phyloP scores from a whole-genome alignment of 2,113 vertebrate species.

The Chaetops frenatus region DNA sequence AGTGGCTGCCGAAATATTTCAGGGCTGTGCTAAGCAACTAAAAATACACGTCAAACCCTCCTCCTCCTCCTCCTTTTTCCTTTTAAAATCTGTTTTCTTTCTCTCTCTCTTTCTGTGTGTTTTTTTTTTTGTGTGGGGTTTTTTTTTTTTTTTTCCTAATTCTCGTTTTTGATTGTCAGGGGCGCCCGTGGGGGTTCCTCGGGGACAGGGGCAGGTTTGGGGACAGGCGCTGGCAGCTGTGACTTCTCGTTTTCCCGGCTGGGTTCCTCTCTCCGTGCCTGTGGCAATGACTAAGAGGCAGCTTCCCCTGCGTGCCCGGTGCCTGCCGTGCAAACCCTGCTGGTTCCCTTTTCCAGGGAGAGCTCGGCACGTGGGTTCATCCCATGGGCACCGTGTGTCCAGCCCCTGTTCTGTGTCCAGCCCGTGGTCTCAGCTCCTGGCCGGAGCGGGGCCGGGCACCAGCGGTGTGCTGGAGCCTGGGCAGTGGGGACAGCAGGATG shows the following conservation, averaged over 20 bases:
- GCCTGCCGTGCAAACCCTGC: background rate
- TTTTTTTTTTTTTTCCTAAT: too few relatives aligned
- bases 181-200: background rate
- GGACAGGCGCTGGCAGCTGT: background rate
- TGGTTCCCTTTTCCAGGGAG: background rate
- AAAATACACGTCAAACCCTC: constrained; percentile 64
- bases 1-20: constrained; percentile 70
- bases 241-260: constrained; percentile 11
- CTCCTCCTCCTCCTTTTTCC: constrained; percentile 23
- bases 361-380: accelerated
- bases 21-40: constrained; percentile 69
- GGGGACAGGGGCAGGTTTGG: background rate
- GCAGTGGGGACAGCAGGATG: background rate
- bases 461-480: accelerated
- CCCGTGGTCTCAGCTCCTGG: background rate
- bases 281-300: background rate
- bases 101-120: background rate
- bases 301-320: background rate
- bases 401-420: accelerated
- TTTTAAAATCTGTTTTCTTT: background rate
- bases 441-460: too few relatives aligned
- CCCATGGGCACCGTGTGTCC: background rate
- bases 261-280: background rate
- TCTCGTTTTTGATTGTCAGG: background rate
- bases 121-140: too few relatives aligned